Evolutionary conservation across 1,140 invertebrate species (phyloP), one percentile per base, ranked within the genome.

Genomic region (Orius laevigatus): DNA sequence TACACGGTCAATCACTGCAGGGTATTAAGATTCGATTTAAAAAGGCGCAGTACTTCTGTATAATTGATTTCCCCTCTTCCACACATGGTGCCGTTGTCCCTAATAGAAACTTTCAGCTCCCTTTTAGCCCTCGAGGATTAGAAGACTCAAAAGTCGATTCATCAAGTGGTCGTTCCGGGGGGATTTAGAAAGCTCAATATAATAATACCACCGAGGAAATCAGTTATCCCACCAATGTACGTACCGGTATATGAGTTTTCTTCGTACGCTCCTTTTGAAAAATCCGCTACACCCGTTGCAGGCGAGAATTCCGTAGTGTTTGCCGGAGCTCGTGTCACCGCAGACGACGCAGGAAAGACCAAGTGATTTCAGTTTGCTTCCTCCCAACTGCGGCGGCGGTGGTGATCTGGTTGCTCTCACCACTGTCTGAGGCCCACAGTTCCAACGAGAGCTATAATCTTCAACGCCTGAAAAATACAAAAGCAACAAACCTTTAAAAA

Each of bases 281-380:
- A 98, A 98, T 2, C 94, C 95, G 41, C 87, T 93, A 70, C 95
- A 98, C 0, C 95, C 95, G 59, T 98, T 98, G 66, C 95, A 98
- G 1, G 93, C 94, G n/a, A 98, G 72, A 53, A 98, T 98, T 0
- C 94, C 94, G 63, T 96, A 97, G 65, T 98, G 93, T 62, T 97
- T 97, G 0, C 94, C 94, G 4, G 86, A 93, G 47, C 88, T 93
- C 1, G 89, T 94, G 61, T 97, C 93, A 0, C 92, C 92, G 60
- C 94, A 97, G 1, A 97, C 93, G 19, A 95, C 84, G 62, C 92
- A 98, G 14, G 83, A 79, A 11, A 87, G 66, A 3, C 84, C 84
- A 3, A 74, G 68, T 46, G 52, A 47, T 46, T 56, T 59, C 36
- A 50, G 51, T 50, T 59, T 62, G 50, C 51, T 14, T 2, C 41